These are phyloP conservation scores for Leucophenga montana DNA, from an alignment of 2,888 invertebrate genomes.

Conservation along the genomic window DNA sequence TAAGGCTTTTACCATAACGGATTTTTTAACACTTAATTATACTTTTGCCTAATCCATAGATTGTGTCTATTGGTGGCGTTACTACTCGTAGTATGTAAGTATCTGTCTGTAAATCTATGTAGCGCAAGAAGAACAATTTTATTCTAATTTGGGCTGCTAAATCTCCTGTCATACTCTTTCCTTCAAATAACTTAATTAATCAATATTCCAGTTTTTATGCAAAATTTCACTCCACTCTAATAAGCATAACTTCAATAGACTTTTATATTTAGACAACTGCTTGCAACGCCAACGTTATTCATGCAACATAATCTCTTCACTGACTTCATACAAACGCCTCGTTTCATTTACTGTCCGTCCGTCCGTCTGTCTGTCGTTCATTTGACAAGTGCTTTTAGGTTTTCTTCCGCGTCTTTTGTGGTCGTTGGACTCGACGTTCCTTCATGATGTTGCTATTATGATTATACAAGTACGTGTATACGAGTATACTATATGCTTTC, in stretches of 20 bases:
- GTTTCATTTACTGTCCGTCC: slow-evolving; percentile 44
- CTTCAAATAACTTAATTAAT: no score
- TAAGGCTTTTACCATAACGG: no score
- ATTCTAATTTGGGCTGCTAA: background rate
- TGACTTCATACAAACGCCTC: slow-evolving; percentile 35
- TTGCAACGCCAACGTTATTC: slow-evolving; percentile 9
- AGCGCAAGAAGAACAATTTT: background rate
- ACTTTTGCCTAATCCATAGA: no score
- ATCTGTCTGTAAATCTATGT: no score
- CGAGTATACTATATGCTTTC: slow-evolving; percentile 1
- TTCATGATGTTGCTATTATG: slow-evolving; percentile 4
- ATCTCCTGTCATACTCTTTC: no score
- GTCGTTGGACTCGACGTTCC: slow-evolving; percentile 16
- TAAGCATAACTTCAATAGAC: background rate
- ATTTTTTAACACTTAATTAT: no score
- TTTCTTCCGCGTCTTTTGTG: slow-evolving; percentile 49
- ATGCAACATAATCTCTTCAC: slow-evolving; percentile 12
- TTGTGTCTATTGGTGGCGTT: no score
- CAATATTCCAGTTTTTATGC: background rate
- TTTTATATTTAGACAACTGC: slow-evolving; percentile 10
- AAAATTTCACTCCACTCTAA: background rate
- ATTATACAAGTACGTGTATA: background rate
- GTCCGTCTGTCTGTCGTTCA: slow-evolving; percentile 26
- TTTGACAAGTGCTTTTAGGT: slow-evolving; percentile 48
- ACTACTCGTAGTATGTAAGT: no score